phyloP scores from a whole-genome alignment of 2,888 invertebrate genomes.

The Malthinus flaveolus region DNA sequence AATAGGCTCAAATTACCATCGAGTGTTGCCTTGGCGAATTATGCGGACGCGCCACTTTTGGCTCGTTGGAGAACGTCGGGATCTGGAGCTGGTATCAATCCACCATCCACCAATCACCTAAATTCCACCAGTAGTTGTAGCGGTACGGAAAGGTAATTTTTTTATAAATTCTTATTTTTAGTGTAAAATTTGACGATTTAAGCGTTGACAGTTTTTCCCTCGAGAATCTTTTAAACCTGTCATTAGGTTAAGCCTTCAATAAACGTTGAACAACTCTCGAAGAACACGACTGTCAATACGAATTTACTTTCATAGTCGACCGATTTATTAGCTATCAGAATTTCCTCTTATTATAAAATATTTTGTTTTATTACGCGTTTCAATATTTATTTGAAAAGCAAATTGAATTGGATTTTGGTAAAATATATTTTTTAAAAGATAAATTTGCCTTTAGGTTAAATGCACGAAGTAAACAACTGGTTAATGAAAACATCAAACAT shows the following conservation, averaged over 20 bases:
- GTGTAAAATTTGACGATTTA: not conserved
- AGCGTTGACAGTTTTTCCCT: conserved; percentile 7
- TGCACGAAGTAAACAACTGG: no score
- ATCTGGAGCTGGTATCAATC: conserved; percentile 59
- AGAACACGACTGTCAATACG: conserved; percentile 3
- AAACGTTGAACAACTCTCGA: conserved; percentile 3
- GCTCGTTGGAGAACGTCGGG: conserved; percentile 66
- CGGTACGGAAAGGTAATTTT: conserved; percentile 66
- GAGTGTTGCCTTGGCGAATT: conserved; percentile 65
- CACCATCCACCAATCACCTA: conserved; percentile 64
- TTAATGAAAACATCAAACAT: no score
- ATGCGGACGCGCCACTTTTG: conserved; percentile 75
- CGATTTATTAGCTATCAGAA: conserved; percentile 5
- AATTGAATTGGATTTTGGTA: no score
- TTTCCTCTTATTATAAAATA: not conserved
- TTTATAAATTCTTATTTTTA: not conserved
- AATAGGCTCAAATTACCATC: conserved; percentile 65
- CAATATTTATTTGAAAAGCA: no score
- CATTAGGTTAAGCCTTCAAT: conserved; percentile 9
- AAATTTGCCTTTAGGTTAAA: no score
- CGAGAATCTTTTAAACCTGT: conserved; percentile 10
- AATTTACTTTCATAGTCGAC: conserved; percentile 9
- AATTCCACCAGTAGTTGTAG: conserved; percentile 66
- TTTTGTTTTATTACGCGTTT: no score
- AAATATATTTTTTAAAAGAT: no score